Conservation (phyloP, 1,140 invertebrate genomes). For the Rhynchophorus ferrugineus region DNA sequence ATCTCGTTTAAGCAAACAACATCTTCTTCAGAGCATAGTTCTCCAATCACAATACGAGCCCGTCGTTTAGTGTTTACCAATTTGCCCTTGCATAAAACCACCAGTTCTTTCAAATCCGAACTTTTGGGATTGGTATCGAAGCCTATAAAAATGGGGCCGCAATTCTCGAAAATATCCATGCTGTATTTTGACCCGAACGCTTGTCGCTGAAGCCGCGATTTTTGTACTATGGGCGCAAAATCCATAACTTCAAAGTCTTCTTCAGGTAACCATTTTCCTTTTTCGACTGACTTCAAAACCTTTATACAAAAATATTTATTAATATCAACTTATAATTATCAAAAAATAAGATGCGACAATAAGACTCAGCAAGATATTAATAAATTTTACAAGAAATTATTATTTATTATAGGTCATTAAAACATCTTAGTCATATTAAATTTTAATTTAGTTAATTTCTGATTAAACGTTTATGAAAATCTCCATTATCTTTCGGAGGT, state of each 20-base stretch:
- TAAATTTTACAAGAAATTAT: too few relatives aligned
- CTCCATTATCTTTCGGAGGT: too few relatives aligned
- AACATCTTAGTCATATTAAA: too few relatives aligned
- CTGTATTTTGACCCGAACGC: conserved; percentile 44
- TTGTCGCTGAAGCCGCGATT: conserved; percentile 43
- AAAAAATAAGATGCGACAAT: not conserved
- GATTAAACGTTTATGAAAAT: too few relatives aligned
- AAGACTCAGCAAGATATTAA: too few relatives aligned
- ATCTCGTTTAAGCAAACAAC: conserved; percentile 40
- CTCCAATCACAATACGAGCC: conserved; percentile 45
- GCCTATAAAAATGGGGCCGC: conserved; percentile 44
- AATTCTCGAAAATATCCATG: conserved; percentile 43
- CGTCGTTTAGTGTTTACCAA: conserved; percentile 36
- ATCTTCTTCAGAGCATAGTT: conserved; percentile 30
- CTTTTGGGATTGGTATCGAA: conserved; percentile 35
- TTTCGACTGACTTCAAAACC: conserved; percentile 42
- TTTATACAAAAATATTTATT: conserved; percentile 28
- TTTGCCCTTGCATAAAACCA: conserved; percentile 43
- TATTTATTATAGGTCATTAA: too few relatives aligned
- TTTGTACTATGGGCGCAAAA: conserved; percentile 47
- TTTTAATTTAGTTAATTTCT: too few relatives aligned
- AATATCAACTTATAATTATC: not conserved
- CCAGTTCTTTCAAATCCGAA: conserved; percentile 43
- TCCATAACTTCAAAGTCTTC: conserved; percentile 45
- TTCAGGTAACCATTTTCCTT: conserved; percentile 46